Evolutionary conservation across 2,888 invertebrate species (phyloP), one percentile per base, ranked within the genome.

Genomic region (Mylabris sibirica): DNA sequence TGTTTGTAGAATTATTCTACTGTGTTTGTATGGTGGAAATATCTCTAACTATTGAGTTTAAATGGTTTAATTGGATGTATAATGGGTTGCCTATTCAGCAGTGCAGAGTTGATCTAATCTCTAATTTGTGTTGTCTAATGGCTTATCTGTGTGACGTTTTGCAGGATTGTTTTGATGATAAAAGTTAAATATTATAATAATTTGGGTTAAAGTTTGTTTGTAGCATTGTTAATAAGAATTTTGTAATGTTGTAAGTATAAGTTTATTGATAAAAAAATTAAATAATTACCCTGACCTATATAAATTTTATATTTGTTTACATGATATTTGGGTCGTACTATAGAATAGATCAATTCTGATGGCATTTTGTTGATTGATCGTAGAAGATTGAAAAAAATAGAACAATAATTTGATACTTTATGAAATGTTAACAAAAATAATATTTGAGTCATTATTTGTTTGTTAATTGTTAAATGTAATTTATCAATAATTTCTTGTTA

Each of bases 121-220:
- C 12, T 53, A 53, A 1, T 20, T 24, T 9, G 6, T 53, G 22
- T 24, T 53, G 22, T 24, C 3, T 1, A 12, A 24, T 53, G 22
- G 22, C 3, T 24, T 53, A 22, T 53, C 22, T 22, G 4, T 2
- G 53, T 53, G 53, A 53, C 53, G 53, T 53, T 53, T 24, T 3
- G 8, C 12, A 12, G 53, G 22, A 53, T 53, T 53, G 53, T 53
- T 53, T 53, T 53, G 53, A 24, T 24, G 53, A 49, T 49, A 20
- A 49, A 24, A 53, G 11, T 53, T 12, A 12, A 24, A 12, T 4
- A 3, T 53, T 24, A 53, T 53, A 22, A 24, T 3, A 12, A 11
- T 24, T 12, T 12, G 49, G 12, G 5, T 22, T 53, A 53, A 53
- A 53, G 2, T 12, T 9, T 24, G 11, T 53, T 9, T 22, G 22